Evolutionary conservation across 2,797 vertebrate genomes (phyloP).

Genomic region (Ctenopoma kingsleyae): DNA sequence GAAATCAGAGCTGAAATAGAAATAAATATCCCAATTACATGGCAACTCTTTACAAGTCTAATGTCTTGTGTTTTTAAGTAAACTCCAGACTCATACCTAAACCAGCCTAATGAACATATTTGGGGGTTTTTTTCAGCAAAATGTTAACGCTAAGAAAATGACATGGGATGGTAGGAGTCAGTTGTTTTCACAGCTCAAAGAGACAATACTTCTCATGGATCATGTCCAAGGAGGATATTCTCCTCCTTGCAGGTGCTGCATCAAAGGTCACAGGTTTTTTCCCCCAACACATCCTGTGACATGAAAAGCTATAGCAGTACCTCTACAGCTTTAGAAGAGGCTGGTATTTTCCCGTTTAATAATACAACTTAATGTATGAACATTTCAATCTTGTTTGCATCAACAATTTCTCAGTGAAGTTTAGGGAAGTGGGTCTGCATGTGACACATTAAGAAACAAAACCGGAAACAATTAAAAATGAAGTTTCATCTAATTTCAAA

Average conservation of each 20-base stretch:
- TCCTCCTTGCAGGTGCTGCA: constrained; percentile 46
- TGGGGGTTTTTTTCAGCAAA: constrained; percentile 32
- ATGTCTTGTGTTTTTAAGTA: neutral
- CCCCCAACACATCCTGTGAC: constrained; percentile 53
- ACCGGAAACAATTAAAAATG: neutral
- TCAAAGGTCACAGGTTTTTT: constrained; percentile 46
- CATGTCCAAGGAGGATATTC: constrained; percentile 38
- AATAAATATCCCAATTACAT: constrained; percentile 16
- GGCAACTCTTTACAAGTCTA: neutral
- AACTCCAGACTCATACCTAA: neutral
- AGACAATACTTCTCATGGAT: constrained; percentile 20
- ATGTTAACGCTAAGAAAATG: constrained; percentile 26
- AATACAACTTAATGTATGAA: constrained; percentile 19
- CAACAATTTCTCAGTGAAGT: constrained; percentile 13
- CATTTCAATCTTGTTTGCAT: constrained; percentile 19
- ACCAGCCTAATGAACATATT: constrained; percentile 9
- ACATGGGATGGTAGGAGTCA: constrained; percentile 32
- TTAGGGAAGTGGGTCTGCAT: constrained; percentile 4
- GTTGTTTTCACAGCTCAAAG: constrained; percentile 30
- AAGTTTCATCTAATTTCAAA: no score
- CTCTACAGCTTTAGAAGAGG: constrained; percentile 17
- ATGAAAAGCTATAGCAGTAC: constrained; percentile 30
- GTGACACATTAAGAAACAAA: constrained; percentile 4
- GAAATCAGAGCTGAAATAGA: constrained; percentile 31
- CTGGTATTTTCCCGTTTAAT: constrained; percentile 40